Percentiles rank a stretch among this genome's conserved stretches.
phyloP scores from a whole-genome alignment of 2,113 vertebrate species.

The Ceyx melanurus region DNA sequence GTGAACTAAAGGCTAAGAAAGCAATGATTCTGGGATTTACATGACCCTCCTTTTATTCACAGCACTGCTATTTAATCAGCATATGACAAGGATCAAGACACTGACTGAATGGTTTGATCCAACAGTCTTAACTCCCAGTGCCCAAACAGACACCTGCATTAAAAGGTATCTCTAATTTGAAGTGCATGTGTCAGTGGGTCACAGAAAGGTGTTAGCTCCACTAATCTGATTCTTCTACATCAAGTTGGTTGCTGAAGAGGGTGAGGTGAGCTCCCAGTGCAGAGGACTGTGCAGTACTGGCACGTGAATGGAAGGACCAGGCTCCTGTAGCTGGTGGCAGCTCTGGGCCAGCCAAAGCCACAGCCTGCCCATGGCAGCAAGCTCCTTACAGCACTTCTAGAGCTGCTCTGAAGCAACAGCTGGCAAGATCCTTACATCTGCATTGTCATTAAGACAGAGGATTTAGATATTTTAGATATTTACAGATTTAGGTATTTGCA shows the following conservation, averaged over 20 bases:
- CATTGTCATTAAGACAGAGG: neutral
- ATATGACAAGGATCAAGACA: neutral
- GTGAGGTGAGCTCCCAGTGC: neutral
- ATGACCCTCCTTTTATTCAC: neutral
- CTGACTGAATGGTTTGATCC: neutral
- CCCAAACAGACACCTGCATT: neutral
- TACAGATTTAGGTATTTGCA: neutral
- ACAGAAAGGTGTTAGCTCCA: neutral
- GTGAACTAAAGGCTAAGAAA: neutral
- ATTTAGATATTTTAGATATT: neutral
- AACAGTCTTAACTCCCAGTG: neutral
- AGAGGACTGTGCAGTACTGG: neutral
- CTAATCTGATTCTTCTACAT: neutral
- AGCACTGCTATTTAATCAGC: neutral
- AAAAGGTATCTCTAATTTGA: neutral
- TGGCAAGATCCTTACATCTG: slow-evolving; percentile 7
- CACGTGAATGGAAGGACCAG: accelerated
- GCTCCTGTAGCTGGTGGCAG: neutral
- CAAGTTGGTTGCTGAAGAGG: neutral
- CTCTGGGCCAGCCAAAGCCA: neutral
- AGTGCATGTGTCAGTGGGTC: accelerated
- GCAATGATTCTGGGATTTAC: neutral
- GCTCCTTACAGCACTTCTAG: neutral
- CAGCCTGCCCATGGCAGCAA: neutral
- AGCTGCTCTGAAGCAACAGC: neutral